Base-by-base conservation (phyloP, 1,140 invertebrate species). In the Trichonephila inaurata region DNA sequence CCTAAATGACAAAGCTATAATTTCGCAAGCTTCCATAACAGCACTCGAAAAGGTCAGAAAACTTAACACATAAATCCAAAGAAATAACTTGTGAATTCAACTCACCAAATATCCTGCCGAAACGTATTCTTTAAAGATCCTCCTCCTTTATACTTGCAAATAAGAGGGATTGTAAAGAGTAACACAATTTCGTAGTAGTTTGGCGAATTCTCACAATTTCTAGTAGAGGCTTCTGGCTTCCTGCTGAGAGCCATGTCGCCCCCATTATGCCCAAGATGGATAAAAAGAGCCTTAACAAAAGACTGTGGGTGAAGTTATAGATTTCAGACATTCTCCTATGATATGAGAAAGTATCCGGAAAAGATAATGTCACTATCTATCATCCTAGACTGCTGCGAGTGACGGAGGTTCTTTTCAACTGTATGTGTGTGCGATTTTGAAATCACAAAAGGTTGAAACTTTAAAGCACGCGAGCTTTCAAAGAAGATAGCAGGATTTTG, bases 301-400 rank as follows among this genome's bases (percentile, higher is more conserved):
- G 83, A 85, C 28, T 60, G 24, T 12, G 83, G 83, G 10, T 28
- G 51, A 24, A 85, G 83, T 58, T 85, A 28, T 85, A 85, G 44
- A 24, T 85, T 18, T 85, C 58, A 61, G 83, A 85, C 72, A 40
- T 77, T 77, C 72, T 77, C 72, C 33, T 40, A 16, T 77, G 83
- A 60, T 85, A 85, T 60, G 83, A 60, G 83, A 40, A 88, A 40
- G 86, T 28, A 88, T 64, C 62, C 60, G 28, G 60, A 66, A 88
- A 64, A 66, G 86, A 88, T 88, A 88, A 88, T 88, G 86, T 88
- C 86, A 33, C 60, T 88, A 88, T 88, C 86, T 64, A 64, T 88
- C 86, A 88, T 88, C 61, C 24, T 19, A 6, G 33, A 33, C 86
- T 64, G 24, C 82, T 83, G 82, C 10, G 4, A 7, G 10, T 83